These are phyloP conservation scores for Leptinotarsa texana DNA, from an alignment of 1,140 invertebrate species.

Conservation along the genomic window DNA sequence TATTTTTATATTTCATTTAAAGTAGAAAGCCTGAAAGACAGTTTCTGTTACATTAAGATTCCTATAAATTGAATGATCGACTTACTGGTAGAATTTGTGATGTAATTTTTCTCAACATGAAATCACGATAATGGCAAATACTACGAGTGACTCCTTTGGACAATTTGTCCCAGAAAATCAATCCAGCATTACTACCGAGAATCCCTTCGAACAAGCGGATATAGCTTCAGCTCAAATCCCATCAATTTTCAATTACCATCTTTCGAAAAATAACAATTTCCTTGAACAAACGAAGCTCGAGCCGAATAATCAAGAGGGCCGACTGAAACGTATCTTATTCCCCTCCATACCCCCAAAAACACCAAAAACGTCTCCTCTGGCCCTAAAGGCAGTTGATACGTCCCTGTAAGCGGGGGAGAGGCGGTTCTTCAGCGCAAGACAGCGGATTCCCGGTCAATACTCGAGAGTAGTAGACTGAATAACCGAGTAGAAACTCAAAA, in stretches of 20 bases:
- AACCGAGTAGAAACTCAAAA: conserved; percentile 10
- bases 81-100: background rate
- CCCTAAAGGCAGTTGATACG: conserved; percentile 22
- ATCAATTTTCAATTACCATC: background rate
- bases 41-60: too few relatives aligned
- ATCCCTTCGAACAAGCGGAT: background rate
- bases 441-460: conserved; percentile 48
- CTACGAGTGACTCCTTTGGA: background rate
- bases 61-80: background rate
- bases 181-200: background rate
- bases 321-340: background rate
- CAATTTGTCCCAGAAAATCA: background rate
- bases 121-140: background rate
- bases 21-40: too few relatives aligned
- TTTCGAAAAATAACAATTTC: background rate
- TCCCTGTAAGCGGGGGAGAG: conserved; percentile 39
- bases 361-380: background rate
- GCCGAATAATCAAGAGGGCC: background rate
- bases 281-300: conserved; percentile 1
- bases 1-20: too few relatives aligned
- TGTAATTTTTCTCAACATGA: background rate
- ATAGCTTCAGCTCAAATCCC: background rate
- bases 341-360: background rate
- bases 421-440: conserved; percentile 47
- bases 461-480: conserved; percentile 26